phyloP scores from a whole-genome alignment of 1,140 invertebrate species.

The Drosophila biarmipes region DNA sequence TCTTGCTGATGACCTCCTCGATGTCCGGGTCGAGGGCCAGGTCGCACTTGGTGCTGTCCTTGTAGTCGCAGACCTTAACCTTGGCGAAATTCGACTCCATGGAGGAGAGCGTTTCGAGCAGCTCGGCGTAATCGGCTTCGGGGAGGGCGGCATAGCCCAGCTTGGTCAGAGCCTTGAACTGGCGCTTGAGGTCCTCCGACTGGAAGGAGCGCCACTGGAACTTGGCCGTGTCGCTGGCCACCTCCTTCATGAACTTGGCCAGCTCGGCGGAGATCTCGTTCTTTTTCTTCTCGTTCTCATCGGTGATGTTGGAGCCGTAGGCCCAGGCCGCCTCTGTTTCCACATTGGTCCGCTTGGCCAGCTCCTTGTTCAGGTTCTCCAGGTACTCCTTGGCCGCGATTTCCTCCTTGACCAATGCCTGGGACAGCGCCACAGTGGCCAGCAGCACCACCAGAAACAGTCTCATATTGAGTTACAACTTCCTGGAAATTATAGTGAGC shows the following conservation, averaged over 20 bases:
- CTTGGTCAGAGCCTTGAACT: conserved; percentile 88
- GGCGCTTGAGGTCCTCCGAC: conserved; percentile 87
- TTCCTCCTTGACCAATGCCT: conserved; percentile 85
- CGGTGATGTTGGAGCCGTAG: conserved; percentile 91
- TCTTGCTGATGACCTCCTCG: conserved; percentile 88
- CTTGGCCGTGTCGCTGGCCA: conserved; percentile 86
- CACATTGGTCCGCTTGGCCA: conserved; percentile 86
- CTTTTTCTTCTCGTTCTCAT: conserved; percentile 88
- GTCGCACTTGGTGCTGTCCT: conserved; percentile 88
- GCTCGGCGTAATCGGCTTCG: conserved; percentile 87
- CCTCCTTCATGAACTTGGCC: conserved; percentile 82
- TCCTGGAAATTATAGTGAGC: conserved; percentile 42
- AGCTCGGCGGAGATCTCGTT: conserved; percentile 81
- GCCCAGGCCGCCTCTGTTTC: conserved; percentile 87
- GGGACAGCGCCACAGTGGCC: conserved; percentile 68
- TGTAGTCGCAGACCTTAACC: conserved; percentile 91
- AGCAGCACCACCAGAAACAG: conserved; percentile 59
- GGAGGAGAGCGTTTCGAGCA: conserved; percentile 87
- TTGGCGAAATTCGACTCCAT: conserved; percentile 93
- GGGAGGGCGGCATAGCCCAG: conserved; percentile 89
- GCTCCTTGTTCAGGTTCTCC: conserved; percentile 86
- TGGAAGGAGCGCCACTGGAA: conserved; percentile 88
- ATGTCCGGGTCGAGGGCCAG: conserved; percentile 91
- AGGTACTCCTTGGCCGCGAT: conserved; percentile 87
- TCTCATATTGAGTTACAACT: conserved; percentile 59